Evolutionary conservation across 2,888 invertebrate genomes (phyloP).

Genomic region (Hemithea aestivaria): DNA sequence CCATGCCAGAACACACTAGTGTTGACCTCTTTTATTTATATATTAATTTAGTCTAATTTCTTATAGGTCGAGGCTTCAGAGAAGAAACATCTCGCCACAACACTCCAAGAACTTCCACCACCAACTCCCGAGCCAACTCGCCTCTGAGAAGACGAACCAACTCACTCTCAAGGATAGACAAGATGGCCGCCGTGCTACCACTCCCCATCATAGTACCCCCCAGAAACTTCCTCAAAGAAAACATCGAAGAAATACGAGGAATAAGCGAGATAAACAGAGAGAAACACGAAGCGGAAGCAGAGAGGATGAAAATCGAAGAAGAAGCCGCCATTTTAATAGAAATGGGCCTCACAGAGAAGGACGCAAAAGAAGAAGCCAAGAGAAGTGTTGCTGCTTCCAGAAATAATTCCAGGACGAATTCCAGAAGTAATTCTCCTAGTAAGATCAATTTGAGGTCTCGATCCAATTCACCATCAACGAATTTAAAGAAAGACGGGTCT

Average conservation of each 20-base stretch:
- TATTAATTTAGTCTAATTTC: not conserved
- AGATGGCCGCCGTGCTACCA: conserved; percentile 63
- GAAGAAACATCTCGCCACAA: conserved; percentile 77
- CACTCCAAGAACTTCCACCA: conserved; percentile 69
- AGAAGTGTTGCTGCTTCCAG: conserved; percentile 48
- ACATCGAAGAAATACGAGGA: conserved; percentile 71
- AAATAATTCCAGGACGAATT: conserved; percentile 39
- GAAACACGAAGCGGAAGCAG: conserved; percentile 68
- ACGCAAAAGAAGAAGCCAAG: conserved; percentile 38
- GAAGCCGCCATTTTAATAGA: conserved; percentile 69
- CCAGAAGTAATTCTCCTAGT: conserved; percentile 63
- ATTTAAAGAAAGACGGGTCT: conserved; percentile 42
- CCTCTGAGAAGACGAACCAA: conserved; percentile 65
- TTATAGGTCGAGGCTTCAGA: conserved; percentile 71
- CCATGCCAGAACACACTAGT: too few relatives aligned
- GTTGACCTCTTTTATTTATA: too few relatives aligned
- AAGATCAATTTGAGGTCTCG: conserved; percentile 63
- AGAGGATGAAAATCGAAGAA: conserved; percentile 60
- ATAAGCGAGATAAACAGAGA: conserved; percentile 72
- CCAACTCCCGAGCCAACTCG: conserved; percentile 65
- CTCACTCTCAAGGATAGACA: conserved; percentile 63
- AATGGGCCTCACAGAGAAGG: conserved; percentile 66
- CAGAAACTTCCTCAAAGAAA: conserved; percentile 69
- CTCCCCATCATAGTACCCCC: conserved; percentile 52
- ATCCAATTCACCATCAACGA: conserved; percentile 66